Percentiles rank a stretch among this genome's conserved stretches.
These are phyloP conservation scores for Epinephelus awoara DNA, from an alignment of 2,797 vertebrate species.

Conservation along the genomic window DNA sequence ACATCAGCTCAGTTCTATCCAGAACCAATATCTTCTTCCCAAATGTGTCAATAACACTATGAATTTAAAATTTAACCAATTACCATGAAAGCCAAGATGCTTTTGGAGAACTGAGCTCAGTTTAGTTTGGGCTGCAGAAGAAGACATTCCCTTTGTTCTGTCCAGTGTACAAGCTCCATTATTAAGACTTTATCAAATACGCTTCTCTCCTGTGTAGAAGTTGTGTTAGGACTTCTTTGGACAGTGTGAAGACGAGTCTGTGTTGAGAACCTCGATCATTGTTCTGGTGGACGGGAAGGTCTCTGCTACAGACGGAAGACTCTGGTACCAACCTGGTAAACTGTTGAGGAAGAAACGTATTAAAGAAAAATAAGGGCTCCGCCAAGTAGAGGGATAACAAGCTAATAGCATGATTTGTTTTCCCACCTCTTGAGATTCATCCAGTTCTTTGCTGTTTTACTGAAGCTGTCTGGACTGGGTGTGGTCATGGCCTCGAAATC, in stretches of 20 bases:
- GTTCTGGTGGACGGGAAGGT: constrained; percentile 93
- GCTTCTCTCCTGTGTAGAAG: not conserved
- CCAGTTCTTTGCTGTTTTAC: constrained; percentile 94
- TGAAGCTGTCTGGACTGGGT: constrained; percentile 93
- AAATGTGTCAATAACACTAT: not conserved
- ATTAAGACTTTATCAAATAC: constrained; percentile 50
- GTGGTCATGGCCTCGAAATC: constrained; percentile 99
- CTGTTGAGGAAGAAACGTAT: constrained; percentile 75
- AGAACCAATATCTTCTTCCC: not conserved
- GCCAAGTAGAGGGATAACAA: not conserved
- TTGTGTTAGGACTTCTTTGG: constrained; percentile 88
- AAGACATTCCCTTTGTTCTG: constrained; percentile 42
- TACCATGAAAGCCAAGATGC: not conserved
- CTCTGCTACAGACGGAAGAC: constrained; percentile 94
- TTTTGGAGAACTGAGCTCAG: not conserved
- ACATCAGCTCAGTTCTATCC: not conserved
- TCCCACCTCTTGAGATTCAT: constrained; percentile 94
- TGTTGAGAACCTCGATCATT: constrained; percentile 97
- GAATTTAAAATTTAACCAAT: not conserved
- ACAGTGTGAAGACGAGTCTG: constrained; percentile 93
- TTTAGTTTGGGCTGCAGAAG: constrained; percentile 59
- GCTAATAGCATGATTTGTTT: not conserved
- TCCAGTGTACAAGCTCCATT: constrained; percentile 36
- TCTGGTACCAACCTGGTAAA: constrained; percentile 94
- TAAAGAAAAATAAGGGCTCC: not conserved